phyloP scores from a whole-genome alignment of 2,797 vertebrate genomes.

The Pseudotriccus pelzelni region DNA sequence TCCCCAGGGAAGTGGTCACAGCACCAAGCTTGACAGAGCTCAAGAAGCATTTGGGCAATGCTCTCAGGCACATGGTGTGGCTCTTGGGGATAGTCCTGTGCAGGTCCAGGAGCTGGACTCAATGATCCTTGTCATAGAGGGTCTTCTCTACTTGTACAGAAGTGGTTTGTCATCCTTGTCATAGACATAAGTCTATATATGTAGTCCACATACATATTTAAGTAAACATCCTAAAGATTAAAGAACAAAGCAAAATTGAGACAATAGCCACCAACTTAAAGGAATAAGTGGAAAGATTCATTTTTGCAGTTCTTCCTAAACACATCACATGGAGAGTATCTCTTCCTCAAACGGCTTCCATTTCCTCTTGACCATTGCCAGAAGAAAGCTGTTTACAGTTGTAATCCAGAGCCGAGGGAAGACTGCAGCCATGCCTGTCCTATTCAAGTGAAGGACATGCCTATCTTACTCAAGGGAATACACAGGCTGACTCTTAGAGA shows the following conservation, averaged over 20 bases:
- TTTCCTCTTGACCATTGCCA: neutral
- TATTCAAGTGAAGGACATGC: neutral
- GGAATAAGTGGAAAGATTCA: neutral
- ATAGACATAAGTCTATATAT: neutral
- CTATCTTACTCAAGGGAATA: neutral
- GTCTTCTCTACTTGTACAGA: neutral
- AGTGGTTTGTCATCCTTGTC: neutral
- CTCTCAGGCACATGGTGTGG: too few species aligned
- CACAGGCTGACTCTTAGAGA: accelerated
- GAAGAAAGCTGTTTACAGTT: neutral
- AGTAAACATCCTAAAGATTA: neutral
- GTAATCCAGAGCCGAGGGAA: neutral
- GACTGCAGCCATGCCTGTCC: neutral
- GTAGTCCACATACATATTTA: neutral
- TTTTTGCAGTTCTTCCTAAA: neutral
- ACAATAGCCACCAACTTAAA: neutral
- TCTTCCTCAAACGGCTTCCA: accelerated
- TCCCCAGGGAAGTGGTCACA: too few species aligned
- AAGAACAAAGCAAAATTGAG: neutral
- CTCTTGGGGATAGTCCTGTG: too few species aligned
- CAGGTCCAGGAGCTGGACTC: too few species aligned
- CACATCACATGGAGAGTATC: accelerated
- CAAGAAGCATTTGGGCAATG: neutral
- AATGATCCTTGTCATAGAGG: accelerated
- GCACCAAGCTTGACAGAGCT: neutral